Conservation (phyloP, 2,888 invertebrate species). For the Phlogophora meticulosa region DNA sequence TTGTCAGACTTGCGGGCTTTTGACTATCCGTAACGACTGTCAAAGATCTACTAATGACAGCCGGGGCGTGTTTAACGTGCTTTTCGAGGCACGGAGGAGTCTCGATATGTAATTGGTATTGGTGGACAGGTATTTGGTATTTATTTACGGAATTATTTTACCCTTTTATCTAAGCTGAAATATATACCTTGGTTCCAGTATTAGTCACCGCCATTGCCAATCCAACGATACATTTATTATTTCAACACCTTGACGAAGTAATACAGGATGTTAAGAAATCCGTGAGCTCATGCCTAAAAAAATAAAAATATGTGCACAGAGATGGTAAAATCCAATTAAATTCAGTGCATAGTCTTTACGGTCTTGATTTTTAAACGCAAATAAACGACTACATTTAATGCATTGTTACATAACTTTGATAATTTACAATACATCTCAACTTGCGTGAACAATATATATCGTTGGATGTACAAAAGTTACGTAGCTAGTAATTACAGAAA, state of each 20-base stretch:
- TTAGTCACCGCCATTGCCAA: too few species aligned
- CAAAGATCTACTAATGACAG: too few species aligned
- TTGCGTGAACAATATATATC: neutral
- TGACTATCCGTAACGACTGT: too few species aligned
- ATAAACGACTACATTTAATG: slow-evolving; percentile 39
- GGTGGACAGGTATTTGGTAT: too few species aligned
- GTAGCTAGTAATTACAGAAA: neutral
- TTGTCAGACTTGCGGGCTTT: too few species aligned
- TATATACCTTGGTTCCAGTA: too few species aligned
- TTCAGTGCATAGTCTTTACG: slow-evolving; percentile 28
- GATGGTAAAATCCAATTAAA: slow-evolving; percentile 33
- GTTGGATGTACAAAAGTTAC: neutral
- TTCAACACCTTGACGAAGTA: neutral
- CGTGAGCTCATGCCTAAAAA: neutral
- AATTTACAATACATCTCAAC: slow-evolving; percentile 14
- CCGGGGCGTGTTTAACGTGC: too few species aligned
- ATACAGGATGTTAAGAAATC: slow-evolving; percentile 11
- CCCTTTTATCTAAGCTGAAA: too few species aligned
- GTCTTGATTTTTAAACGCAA: slow-evolving; percentile 25
- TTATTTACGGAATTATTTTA: too few species aligned
- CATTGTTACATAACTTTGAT: slow-evolving; percentile 29
- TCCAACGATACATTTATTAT: neutral
- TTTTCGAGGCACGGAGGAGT: too few species aligned
- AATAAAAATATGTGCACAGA: slow-evolving; percentile 2
- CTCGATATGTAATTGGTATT: too few species aligned